A percentile compares a stretch with the other conserved stretches of the same genome.
Evolutionary conservation across 2,113 vertebrate genomes (phyloP).

Genomic region (Gymnocephalus cernua): DNA sequence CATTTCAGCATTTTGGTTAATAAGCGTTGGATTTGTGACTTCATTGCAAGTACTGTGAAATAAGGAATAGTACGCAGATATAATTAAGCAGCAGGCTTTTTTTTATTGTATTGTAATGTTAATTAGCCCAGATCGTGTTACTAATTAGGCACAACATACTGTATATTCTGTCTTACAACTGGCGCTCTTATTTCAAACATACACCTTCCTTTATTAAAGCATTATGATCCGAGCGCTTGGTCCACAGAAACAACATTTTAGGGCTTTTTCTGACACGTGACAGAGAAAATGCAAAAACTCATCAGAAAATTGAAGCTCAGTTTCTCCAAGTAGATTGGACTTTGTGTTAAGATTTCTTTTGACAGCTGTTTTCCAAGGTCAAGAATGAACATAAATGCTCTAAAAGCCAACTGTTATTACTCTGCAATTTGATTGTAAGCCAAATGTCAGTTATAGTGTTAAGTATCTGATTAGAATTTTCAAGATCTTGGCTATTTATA

Average conservation of each 20-base stretch:
- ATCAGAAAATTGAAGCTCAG: neutral
- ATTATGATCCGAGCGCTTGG: neutral
- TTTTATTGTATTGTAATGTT: neutral
- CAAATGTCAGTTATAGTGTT: neutral
- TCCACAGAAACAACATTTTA: neutral
- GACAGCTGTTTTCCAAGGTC: neutral
- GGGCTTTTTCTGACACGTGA: neutral
- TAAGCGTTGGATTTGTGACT: neutral
- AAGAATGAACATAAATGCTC: neutral
- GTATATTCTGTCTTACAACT: neutral
- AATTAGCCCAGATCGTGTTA: neutral
- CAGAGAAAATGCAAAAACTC: neutral
- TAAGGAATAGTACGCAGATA: neutral
- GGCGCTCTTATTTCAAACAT: neutral
- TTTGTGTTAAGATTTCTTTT: neutral
- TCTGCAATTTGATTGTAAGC: neutral
- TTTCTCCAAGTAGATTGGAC: neutral
- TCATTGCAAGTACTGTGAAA: neutral
- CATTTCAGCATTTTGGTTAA: conserved; percentile 32
- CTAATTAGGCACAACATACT: neutral
- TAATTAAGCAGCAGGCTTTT: neutral
- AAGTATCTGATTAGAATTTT: neutral
- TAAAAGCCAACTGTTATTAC: neutral
- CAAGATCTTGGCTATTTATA: neutral
- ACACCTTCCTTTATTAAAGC: neutral